Conservation (phyloP, 2,888 invertebrate species). For the Choristoneura rosaceana region DNA sequence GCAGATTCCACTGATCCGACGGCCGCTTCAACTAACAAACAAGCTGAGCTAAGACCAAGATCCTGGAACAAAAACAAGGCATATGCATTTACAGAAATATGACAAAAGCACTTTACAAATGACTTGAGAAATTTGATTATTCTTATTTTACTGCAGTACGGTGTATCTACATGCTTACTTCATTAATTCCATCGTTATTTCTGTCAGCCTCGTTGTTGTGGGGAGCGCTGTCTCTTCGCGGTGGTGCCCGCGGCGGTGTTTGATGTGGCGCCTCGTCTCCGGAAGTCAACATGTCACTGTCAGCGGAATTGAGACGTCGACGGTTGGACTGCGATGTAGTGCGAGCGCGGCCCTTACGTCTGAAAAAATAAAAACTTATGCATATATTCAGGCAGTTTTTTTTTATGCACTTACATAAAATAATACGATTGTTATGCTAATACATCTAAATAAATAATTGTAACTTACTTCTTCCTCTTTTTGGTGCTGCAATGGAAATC, state of each 20-base stretch:
- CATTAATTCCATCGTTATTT: constrained; percentile 31
- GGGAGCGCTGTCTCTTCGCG: constrained; percentile 50
- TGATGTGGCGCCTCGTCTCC: constrained; percentile 88
- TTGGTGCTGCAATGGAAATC: constrained; percentile 65
- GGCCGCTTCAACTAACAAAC: constrained; percentile 92
- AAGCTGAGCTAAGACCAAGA: constrained; percentile 90
- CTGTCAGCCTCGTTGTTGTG: constrained; percentile 32
- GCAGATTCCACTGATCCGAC: constrained; percentile 93
- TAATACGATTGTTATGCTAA: neutral
- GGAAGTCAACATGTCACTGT: constrained; percentile 90
- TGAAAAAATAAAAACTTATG: constrained; percentile 46
- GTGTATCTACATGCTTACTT: constrained; percentile 8
- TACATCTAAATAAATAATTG: neutral
- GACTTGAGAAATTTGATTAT: neutral
- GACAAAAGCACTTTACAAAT: neutral
- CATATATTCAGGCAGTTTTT: too few species aligned
- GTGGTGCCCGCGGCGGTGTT: constrained; percentile 79
- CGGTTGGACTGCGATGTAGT: constrained; percentile 87
- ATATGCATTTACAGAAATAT: neutral
- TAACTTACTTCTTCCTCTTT: constrained; percentile 73
- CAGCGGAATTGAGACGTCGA: constrained; percentile 90
- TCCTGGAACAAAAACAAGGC: constrained; percentile 60
- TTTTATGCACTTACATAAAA: too few species aligned
- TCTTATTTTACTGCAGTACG: neutral
- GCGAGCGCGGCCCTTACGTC: constrained; percentile 88